These are phyloP conservation scores for Lagorchestes hirsutus DNA, from an alignment of 2,797 vertebrate species.

Conservation along the genomic window DNA sequence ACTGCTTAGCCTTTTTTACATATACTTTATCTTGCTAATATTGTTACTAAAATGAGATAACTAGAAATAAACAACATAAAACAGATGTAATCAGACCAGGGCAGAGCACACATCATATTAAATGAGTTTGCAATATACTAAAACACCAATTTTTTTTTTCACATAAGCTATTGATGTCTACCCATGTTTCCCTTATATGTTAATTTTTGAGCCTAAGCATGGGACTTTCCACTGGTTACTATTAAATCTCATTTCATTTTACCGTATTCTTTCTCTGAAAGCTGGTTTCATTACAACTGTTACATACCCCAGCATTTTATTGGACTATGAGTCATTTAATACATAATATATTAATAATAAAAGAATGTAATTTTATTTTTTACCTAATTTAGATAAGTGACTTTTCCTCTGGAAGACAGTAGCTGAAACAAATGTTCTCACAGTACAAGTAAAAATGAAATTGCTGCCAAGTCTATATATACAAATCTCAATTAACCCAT, in stretches of 20 bases:
- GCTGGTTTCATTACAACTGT: neutral
- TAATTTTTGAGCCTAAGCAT: neutral
- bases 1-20: neutral
- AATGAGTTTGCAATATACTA: neutral
- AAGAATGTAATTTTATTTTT: neutral
- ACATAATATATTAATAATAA: neutral
- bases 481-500: conserved; percentile 27
- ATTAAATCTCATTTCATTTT: neutral
- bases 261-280: neutral
- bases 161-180: neutral
- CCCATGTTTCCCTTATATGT: neutral
- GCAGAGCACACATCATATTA: neutral
- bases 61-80: neutral
- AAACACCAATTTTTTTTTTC: neutral
- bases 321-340: neutral
- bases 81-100: neutral
- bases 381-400: neutral
- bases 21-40: neutral
- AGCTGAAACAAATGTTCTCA: neutral
- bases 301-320: neutral
- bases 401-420: conserved; percentile 7
- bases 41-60: neutral
- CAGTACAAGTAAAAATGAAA: neutral
- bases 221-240: neutral
- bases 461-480: neutral